These are phyloP conservation scores for Chaetodon trifascialis DNA, from an alignment of 2,113 vertebrate species.

Conservation along the genomic window DNA sequence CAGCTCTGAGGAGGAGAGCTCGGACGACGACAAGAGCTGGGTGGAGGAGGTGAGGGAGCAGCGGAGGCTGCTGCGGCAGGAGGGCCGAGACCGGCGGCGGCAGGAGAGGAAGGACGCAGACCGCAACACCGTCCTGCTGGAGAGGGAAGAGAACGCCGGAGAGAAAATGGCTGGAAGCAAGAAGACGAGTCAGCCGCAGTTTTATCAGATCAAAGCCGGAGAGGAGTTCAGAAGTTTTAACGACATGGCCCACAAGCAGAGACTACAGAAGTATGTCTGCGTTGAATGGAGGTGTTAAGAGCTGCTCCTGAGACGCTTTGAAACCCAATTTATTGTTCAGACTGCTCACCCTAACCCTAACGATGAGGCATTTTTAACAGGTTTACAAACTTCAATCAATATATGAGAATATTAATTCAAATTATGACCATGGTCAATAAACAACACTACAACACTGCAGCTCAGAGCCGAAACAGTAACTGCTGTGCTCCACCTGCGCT, in stretches of 20 bases:
- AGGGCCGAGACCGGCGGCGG: conserved; percentile 84
- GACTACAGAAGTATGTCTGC: conserved; percentile 91
- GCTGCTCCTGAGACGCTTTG: background rate
- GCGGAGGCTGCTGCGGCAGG: conserved; percentile 88
- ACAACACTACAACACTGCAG: background rate
- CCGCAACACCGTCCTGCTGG: conserved; percentile 87
- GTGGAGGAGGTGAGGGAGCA: conserved; percentile 98
- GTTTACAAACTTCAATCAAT: background rate
- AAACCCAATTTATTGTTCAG: background rate
- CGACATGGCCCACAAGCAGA: conserved; percentile 91
- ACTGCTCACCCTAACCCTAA: no score
- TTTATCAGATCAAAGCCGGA: conserved; percentile 97
- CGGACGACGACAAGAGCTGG: conserved; percentile 98
- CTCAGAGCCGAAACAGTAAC: background rate
- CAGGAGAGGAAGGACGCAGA: conserved; percentile 87
- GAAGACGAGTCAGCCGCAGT: conserved; percentile 86
- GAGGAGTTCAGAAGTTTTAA: conserved; percentile 96
- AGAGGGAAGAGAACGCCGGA: conserved; percentile 36
- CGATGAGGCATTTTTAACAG: background rate
- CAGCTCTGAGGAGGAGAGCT: conserved; percentile 97
- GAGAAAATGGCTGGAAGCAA: conserved; percentile 36
- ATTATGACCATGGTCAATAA: no score
- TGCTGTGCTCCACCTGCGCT: background rate
- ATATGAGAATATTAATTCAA: background rate
- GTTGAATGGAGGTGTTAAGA: background rate